Percentiles rank a stretch among this genome's conserved stretches.
Conservation (phyloP, 2,797 vertebrate genomes). For the Clarias platycephalus region DNA sequence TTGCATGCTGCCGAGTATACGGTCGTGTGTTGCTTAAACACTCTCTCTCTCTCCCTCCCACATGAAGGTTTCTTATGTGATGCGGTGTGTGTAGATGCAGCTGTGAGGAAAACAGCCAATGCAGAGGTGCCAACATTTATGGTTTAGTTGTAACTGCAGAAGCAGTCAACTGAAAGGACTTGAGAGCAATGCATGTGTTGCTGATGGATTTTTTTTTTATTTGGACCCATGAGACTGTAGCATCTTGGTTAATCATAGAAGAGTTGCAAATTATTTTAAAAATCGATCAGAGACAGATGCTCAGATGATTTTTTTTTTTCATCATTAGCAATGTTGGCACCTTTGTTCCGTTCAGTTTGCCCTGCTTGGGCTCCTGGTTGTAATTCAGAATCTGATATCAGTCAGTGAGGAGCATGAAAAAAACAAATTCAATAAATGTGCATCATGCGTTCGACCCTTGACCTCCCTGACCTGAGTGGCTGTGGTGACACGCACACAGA, state of each 20-base stretch:
- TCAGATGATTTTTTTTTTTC: not conserved
- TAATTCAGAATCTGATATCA: slow-evolving; percentile 47
- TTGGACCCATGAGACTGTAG: not conserved
- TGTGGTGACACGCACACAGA: slow-evolving; percentile 67
- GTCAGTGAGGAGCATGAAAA: slow-evolving; percentile 24
- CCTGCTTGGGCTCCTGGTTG: slow-evolving; percentile 16
- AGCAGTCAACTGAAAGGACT: not conserved
- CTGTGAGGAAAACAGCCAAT: slow-evolving; percentile 12
- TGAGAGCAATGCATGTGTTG: not conserved
- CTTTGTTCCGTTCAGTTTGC: not conserved
- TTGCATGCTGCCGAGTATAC: not conserved
- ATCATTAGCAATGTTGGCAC: not conserved
- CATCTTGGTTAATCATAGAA: not conserved
- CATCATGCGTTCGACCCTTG: slow-evolving; percentile 8
- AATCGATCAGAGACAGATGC: not conserved
- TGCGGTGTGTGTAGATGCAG: slow-evolving; percentile 67
- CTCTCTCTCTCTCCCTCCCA: slow-evolving; percentile 45
- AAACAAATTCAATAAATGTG: slow-evolving; percentile 44
- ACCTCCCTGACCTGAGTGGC: slow-evolving; percentile 41
- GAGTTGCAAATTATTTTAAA: not conserved
- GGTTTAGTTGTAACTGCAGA: not conserved
- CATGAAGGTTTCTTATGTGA: slow-evolving; percentile 71
- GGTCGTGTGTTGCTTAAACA: slow-evolving; percentile 48
- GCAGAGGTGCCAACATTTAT: slow-evolving; percentile 3
- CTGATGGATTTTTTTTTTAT: not conserved